Evolutionary conservation across 2,888 invertebrate genomes (phyloP).

Genomic region (Drosophila imparisetae): DNA sequence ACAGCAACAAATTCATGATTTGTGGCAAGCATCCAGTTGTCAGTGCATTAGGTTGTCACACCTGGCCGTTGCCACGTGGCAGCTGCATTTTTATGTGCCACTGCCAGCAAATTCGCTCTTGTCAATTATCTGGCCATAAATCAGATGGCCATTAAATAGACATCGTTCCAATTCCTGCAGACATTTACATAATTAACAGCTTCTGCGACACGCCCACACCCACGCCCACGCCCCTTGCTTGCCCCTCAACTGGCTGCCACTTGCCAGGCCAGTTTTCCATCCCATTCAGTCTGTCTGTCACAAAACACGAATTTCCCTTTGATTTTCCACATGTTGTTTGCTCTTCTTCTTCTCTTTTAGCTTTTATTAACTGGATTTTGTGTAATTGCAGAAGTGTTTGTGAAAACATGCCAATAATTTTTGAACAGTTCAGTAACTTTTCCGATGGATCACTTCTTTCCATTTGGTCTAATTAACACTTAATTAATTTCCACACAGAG

Average conservation of each 20-base stretch:
- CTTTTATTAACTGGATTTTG: no score
- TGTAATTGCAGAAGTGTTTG: no score
- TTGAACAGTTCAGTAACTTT: no score
- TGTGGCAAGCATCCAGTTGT: conserved; percentile 43
- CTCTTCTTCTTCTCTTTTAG: no score
- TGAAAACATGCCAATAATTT: no score
- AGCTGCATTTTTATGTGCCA: conserved; percentile 53
- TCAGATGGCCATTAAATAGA: conserved; percentile 47
- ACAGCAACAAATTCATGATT: not conserved
- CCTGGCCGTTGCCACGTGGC: conserved; percentile 7
- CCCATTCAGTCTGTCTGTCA: not conserved
- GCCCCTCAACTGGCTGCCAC: not conserved
- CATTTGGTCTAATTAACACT: not conserved
- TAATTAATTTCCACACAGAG: not conserved
- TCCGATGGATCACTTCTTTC: no score
- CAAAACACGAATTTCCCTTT: not conserved
- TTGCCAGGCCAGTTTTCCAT: not conserved
- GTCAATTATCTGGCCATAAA: conserved; percentile 68
- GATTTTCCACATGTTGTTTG: not conserved
- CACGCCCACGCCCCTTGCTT: not conserved
- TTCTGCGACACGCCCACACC: not conserved
- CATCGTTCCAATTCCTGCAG: conserved; percentile 14
- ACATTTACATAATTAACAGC: conserved; percentile 27
- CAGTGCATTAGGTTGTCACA: conserved; percentile 16
- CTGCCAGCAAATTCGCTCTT: conserved; percentile 64